Conservation (phyloP, 2,113 vertebrate genomes). For the Hiodon tergisus region DNA sequence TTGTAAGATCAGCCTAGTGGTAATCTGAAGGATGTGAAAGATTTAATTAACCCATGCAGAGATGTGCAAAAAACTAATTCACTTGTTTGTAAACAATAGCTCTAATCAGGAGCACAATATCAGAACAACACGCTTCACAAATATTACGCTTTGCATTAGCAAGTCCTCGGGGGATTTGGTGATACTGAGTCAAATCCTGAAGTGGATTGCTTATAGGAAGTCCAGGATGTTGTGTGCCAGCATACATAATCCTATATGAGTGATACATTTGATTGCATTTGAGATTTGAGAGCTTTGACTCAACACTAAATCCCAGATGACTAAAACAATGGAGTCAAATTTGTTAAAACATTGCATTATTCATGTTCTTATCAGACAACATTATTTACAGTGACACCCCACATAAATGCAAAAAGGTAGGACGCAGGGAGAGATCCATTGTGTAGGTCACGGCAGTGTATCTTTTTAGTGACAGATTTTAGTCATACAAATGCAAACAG, state of each 20-base stretch:
- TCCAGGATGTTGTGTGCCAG: neutral
- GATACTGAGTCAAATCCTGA: conserved; percentile 40
- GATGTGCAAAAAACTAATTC: conserved; percentile 61
- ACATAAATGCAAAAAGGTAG: neutral
- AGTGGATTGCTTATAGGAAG: too few relatives aligned
- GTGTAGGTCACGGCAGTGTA: too few relatives aligned
- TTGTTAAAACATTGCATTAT: too few relatives aligned
- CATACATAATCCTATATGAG: too few relatives aligned
- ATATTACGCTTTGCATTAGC: conserved; percentile 49
- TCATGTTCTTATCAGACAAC: too few relatives aligned
- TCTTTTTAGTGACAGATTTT: too few relatives aligned
- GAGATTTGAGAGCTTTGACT: too few relatives aligned
- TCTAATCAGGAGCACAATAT: conserved; percentile 49
- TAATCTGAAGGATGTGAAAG: conserved; percentile 62
- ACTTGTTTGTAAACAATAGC: conserved; percentile 60
- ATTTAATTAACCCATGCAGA: conserved; percentile 58
- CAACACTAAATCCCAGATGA: too few relatives aligned
- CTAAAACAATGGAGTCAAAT: too few relatives aligned
- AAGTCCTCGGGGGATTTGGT: conserved; percentile 48
- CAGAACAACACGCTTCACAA: conserved; percentile 47
- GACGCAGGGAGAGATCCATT: too few relatives aligned
- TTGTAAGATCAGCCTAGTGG: conserved; percentile 53
- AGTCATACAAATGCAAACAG: too few relatives aligned
- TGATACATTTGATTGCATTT: neutral
- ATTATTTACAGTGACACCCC: neutral